Evolutionary conservation across 2,888 invertebrate species (phyloP).

Genomic region (Penaeus monodon): DNA sequence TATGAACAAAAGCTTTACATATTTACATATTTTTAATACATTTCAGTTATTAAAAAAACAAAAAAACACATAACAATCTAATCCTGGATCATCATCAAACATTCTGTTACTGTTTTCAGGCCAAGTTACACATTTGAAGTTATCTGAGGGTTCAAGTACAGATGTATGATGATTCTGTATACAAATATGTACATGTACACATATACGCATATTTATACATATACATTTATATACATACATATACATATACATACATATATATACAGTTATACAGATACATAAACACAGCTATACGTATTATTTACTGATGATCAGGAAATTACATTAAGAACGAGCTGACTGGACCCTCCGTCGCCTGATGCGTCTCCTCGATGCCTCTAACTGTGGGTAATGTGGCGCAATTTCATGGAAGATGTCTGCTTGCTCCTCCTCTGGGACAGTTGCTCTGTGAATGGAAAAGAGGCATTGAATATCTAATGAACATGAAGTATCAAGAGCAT

Average conservation of each 20-base stretch:
- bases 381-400: slow-evolving; percentile 79
- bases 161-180: no score
- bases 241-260: neutral
- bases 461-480: no score
- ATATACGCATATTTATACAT: neutral
- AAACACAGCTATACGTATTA: neutral
- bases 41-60: no score
- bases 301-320: neutral
- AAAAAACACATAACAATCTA: no score
- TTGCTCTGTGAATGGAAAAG: slow-evolving; percentile 41
- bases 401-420: slow-evolving; percentile 87
- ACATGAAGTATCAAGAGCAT: no score
- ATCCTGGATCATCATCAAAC: no score
- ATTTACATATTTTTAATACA: no score
- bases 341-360: slow-evolving; percentile 71
- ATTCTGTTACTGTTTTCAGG: no score
- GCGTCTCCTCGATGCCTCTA: slow-evolving; percentile 78
- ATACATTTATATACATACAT: neutral
- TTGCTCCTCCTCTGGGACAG: slow-evolving; percentile 91
- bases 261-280: neutral
- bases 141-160: no score
- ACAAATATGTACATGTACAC: no score
- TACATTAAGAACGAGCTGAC: neutral
- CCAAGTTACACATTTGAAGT: no score
- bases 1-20: no score